These are phyloP conservation scores for Ectemnius continuus DNA, from an alignment of 2,888 invertebrate species.

Conservation along the genomic window DNA sequence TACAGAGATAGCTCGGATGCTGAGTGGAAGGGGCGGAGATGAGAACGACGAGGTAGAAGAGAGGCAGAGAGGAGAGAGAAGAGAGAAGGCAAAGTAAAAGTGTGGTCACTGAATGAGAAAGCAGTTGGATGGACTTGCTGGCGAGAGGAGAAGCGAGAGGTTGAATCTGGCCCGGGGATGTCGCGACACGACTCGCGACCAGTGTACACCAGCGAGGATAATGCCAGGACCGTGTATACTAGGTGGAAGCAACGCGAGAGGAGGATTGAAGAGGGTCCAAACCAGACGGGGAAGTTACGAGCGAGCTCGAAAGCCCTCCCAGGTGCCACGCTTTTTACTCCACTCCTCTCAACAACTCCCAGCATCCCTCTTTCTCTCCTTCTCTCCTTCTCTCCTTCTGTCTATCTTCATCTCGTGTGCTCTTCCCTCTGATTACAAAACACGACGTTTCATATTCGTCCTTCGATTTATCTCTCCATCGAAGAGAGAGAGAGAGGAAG, in stretches of 20 bases:
- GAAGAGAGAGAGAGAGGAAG: not conserved
- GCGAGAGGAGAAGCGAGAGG: not conserved
- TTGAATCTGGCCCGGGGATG: conserved; percentile 29
- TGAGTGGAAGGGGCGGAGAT: too few relatives aligned
- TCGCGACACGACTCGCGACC: conserved; percentile 47
- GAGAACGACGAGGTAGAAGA: too few relatives aligned
- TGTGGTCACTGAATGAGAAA: conserved; percentile 59
- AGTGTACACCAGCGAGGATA: conserved; percentile 50
- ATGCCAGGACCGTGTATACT: conserved; percentile 46
- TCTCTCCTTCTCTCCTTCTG: too few relatives aligned
- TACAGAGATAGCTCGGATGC: too few relatives aligned
- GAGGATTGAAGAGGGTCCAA: conserved; percentile 25
- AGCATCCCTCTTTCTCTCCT: too few relatives aligned
- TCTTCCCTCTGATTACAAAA: not conserved
- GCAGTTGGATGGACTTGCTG: conserved; percentile 60
- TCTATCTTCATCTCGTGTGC: conserved; percentile 9
- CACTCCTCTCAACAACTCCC: conserved; percentile 14
- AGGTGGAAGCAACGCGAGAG: conserved; percentile 23
- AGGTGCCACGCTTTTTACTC: conserved; percentile 37
- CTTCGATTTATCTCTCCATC: too few relatives aligned
- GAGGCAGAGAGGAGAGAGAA: conserved; percentile 12
- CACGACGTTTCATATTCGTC: too few relatives aligned
- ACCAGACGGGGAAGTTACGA: conserved; percentile 22
- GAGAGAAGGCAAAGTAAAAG: conserved; percentile 16
- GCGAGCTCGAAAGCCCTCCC: conserved; percentile 46